Percentiles rank a stretch among this genome's conserved stretches.
These are phyloP conservation scores for Anagrus nilaparvatae DNA, from an alignment of 1,140 invertebrate species.

Conservation along the genomic window DNA sequence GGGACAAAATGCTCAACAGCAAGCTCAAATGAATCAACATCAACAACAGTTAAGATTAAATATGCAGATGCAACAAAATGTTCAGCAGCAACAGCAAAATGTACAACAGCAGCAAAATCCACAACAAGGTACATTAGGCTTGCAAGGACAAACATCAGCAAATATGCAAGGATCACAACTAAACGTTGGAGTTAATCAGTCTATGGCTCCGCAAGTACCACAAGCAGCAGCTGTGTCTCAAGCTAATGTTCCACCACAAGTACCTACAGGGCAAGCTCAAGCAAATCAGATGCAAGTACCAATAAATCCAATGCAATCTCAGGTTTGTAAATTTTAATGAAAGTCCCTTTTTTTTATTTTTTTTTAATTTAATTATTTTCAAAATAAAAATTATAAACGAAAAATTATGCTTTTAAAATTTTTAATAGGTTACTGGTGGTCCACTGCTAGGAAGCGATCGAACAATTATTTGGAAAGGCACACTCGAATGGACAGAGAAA, in stretches of 20 bases:
- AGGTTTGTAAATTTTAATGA: not conserved
- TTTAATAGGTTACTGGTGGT: too few species aligned
- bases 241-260: conserved; percentile 21
- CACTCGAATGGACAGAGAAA: conserved; percentile 88
- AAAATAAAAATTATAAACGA: too few species aligned
- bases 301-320: too few species aligned
- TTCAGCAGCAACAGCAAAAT: conserved; percentile 40
- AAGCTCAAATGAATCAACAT: conserved; percentile 25
- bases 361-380: not conserved
- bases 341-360: conserved; percentile 1
- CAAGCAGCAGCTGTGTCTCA: conserved; percentile 33
- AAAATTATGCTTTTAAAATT: too few species aligned
- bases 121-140: conserved; percentile 36
- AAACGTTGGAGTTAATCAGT: conserved; percentile 29
- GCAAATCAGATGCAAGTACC: too few species aligned
- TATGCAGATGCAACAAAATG: conserved; percentile 36
- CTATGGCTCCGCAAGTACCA: conserved; percentile 31
- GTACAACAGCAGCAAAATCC: conserved; percentile 39
- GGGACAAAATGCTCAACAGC: conserved; percentile 31
- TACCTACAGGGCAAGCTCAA: conserved; percentile 28
- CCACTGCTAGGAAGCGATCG: too few species aligned
- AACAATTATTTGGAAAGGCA: conserved; percentile 73
- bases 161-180: conserved; percentile 31
- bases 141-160: conserved; percentile 25
- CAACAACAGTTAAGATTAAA: conserved; percentile 33